Evolutionary conservation across 30 jellyfish, hydroid and myxozoan species (phyloP), one percentile per base, ranked within the genome.

Genomic region (Sanderia malayensis): DNA sequence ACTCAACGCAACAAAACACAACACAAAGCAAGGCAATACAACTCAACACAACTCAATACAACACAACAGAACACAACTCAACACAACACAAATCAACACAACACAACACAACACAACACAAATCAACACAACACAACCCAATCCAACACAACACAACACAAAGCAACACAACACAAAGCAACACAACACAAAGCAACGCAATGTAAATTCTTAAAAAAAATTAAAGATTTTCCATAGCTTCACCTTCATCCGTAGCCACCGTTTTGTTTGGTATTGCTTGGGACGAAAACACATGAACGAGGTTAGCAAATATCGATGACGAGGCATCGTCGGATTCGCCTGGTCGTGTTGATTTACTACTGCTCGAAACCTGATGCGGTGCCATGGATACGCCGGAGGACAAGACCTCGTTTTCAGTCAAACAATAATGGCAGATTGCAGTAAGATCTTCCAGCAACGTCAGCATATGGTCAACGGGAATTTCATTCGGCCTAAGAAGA

Each of bases 241-340:
- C 69, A 88, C 97, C 95, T 66, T 83, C 97, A 25, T 88, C 95
- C 21, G 80, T 67, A 11, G 83, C 30, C 27, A 70, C 26, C 31
- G 70, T 53, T 59, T 82, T 79, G 37, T 80, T 45, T 24, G 92
- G 89, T 31, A 89, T 44, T 17, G 71, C 55, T 44, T 84, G 94
- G 1, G 90, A 66, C 22, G 97, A 89, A 63, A 89, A 89, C 69
- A 82, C 97, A 58, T 89, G 95, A 37, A 83, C 94, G 27, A 89
- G 93, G 80, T 86, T 89, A 11, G 89, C 73, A 31, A 89, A 82
- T 58, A 89, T 70, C 6, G 95, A 82, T 2, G 81, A 25, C 17
- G 95, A 62, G 45, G 69, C 63, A 49, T 82, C 95, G 31, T 71
- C 84, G 19, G 74, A 59, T 10, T 66, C 76, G 13, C 25, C 29